phyloP scores from a whole-genome alignment of 2,113 vertebrate species.

The Neopipo cinnamomea region DNA sequence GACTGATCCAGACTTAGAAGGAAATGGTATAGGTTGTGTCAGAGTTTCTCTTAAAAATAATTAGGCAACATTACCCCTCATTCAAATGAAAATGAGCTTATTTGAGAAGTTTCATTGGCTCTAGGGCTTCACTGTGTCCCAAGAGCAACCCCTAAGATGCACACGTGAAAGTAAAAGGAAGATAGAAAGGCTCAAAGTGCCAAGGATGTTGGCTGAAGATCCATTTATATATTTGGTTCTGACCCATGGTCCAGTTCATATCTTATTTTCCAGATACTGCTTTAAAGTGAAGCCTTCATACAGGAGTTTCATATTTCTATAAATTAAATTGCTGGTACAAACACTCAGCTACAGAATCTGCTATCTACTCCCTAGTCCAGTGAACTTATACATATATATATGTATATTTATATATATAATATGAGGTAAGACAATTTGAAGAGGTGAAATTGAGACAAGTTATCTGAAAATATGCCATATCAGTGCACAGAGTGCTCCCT shows the following conservation, averaged over 20 bases:
- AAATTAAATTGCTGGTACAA: not conserved
- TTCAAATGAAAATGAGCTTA: not conserved
- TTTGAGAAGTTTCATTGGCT: not conserved
- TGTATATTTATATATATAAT: not conserved
- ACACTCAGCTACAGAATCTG: not conserved
- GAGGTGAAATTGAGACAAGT: not conserved
- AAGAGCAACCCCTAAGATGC: not conserved
- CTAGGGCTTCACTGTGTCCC: not conserved
- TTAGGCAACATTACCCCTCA: not conserved
- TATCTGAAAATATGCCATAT: not conserved
- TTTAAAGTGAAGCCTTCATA: not conserved
- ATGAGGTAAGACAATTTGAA: not conserved
- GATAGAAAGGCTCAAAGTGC: accelerated
- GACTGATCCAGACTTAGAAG: not conserved
- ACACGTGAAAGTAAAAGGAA: not conserved
- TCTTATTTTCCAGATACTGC: not conserved
- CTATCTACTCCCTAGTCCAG: not conserved
- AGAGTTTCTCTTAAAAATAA: not conserved
- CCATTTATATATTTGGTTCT: not conserved
- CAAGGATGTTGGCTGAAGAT: not conserved
- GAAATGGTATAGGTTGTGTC: not conserved
- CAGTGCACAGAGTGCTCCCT: not conserved
- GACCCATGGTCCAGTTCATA: not conserved
- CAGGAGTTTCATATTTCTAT: not conserved
- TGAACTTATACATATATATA: not conserved